Base-by-base conservation (phyloP, 2,888 invertebrate genomes). In the Megamerina dolium region DNA sequence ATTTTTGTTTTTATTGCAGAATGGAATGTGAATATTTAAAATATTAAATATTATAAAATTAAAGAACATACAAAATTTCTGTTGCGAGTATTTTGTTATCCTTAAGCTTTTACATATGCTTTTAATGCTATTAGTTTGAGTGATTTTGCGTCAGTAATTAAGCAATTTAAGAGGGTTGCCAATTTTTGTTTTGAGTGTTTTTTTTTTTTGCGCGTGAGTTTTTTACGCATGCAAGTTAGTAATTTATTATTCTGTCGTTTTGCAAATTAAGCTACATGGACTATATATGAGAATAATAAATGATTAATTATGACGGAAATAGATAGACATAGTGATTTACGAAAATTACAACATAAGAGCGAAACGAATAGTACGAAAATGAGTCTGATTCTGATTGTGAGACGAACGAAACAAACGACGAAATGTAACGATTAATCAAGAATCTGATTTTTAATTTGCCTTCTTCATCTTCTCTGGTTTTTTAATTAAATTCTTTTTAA, bases 161-260 rank as follows among this genome's bases (percentile, higher is more conserved):
- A n/a, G n/a, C n/a, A n/a, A n/a, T n/a, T n/a, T n/a, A n/a, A n/a
- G n/a, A n/a, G n/a, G n/a, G n/a, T n/a, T n/a, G n/a, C n/a, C n/a
- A n/a, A n/a, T n/a, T n/a, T n/a, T n/a, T n/a, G n/a, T n/a, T n/a
- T n/a, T n/a, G n/a, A n/a, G n/a, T n/a, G n/a, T n/a, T n/a, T n/a
- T n/a, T n/a, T n/a, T n/a, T 17, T 18, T 30, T 37, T 16, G 20
- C 37, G 41, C 30, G 36, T 36, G 19, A 17, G 16, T 27, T 27
- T 33, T 5, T 19, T 17, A 27, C 16, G 32, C 43, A 46, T 43
- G 50, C 50, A 46, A 52, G 54, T 55, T 54, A 61, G 61, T 60
- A 60, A 60, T 61, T 62, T 59, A 61, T 58, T 52, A 53, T 55
- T 56, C 61, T 63, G 63, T 63, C 61, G 61, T 53, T 49, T 50